Conservation (phyloP, 2,113 vertebrate species). For the Noturus placidus region DNA sequence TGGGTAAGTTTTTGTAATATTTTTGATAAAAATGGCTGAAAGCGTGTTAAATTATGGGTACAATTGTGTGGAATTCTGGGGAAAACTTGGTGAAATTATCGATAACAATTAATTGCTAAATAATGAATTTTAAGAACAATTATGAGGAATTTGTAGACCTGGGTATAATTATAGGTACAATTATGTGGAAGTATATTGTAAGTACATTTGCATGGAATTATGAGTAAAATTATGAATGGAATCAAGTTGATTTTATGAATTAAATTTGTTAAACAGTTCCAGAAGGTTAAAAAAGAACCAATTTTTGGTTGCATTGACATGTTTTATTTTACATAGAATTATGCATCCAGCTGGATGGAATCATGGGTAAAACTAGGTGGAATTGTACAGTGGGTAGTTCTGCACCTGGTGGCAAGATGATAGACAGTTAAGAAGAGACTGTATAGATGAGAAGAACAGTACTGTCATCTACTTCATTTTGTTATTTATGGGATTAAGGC, state of each 20-base stretch:
- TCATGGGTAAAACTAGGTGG: background rate
- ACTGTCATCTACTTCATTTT: background rate
- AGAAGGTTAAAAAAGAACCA: background rate
- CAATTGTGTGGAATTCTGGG: too few relatives aligned
- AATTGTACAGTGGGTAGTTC: background rate
- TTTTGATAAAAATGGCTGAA: too few relatives aligned
- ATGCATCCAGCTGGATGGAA: background rate
- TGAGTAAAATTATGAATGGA: background rate
- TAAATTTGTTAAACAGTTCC: background rate
- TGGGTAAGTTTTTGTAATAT: too few relatives aligned
- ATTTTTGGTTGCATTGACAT: too few relatives aligned
- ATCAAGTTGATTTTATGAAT: background rate
- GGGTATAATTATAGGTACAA: background rate
- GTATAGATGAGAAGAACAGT: background rate
- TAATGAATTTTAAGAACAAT: background rate
- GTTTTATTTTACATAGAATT: background rate
- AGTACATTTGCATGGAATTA: background rate
- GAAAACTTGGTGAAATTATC: too few relatives aligned
- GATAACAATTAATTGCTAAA: too few relatives aligned
- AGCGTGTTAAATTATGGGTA: too few relatives aligned
- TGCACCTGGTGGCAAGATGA: background rate
- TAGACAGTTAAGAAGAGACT: background rate
- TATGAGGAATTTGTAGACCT: background rate
- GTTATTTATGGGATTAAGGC: conserved; percentile 5
- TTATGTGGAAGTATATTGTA: background rate